Conservation (phyloP, 2,113 vertebrate species). For the Hoplias malabaricus region DNA sequence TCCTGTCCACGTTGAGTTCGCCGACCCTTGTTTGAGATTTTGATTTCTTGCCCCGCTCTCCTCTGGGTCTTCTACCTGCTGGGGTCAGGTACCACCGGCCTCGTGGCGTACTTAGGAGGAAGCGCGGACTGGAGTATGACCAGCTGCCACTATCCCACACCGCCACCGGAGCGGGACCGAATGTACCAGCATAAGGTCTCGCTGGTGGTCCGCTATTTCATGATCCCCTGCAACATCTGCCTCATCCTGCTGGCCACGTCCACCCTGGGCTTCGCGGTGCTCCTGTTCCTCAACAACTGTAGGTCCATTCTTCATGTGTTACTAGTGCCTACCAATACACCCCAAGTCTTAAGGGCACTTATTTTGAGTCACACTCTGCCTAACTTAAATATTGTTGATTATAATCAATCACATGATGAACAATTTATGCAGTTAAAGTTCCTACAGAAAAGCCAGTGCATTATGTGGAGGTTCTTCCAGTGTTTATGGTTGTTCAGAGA, state of each 20-base stretch:
- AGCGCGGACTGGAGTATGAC: slow-evolving; percentile 84
- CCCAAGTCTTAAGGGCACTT: too few species aligned
- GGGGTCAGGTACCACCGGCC: slow-evolving; percentile 40
- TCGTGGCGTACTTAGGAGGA: slow-evolving; percentile 64
- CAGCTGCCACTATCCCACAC: slow-evolving; percentile 81
- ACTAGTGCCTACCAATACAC: too few species aligned
- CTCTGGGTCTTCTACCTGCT: slow-evolving; percentile 35
- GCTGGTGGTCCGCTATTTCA: slow-evolving; percentile 92
- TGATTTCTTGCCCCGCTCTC: slow-evolving; percentile 38
- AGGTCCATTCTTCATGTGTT: slow-evolving; percentile 71
- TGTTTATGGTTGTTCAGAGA: too few species aligned
- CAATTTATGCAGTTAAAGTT: too few species aligned
- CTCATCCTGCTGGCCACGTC: slow-evolving; percentile 93
- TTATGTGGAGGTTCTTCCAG: too few species aligned
- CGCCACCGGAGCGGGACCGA: slow-evolving; percentile 79
- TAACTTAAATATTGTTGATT: too few species aligned
- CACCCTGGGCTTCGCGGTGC: slow-evolving; percentile 88
- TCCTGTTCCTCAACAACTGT: slow-evolving; percentile 98
- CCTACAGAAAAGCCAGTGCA: too few species aligned
- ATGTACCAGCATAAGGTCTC: slow-evolving; percentile 91
- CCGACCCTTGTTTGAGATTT: not conserved
- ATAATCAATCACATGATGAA: too few species aligned
- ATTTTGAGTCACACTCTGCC: too few species aligned
- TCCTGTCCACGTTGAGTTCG: slow-evolving; percentile 59
- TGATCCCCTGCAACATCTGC: slow-evolving; percentile 97